Evolutionary conservation across 2,888 invertebrate species (phyloP).

Genomic region (Netelia melanura): DNA sequence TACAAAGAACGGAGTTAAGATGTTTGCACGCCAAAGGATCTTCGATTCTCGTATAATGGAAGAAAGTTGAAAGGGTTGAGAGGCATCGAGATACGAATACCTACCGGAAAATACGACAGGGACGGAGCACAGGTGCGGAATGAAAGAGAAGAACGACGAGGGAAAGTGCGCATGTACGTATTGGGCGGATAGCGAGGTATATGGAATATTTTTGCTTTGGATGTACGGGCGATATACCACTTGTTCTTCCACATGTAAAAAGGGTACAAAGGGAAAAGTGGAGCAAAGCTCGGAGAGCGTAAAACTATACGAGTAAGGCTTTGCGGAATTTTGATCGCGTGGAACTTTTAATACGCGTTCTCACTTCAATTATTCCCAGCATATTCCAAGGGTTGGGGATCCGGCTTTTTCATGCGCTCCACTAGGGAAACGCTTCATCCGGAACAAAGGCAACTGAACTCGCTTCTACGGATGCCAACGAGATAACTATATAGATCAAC

Average conservation of each 20-base stretch:
- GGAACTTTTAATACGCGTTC: conserved; percentile 58
- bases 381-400: conserved; percentile 7
- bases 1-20: background rate
- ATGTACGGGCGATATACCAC: background rate
- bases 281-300: conserved; percentile 29
- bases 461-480: background rate
- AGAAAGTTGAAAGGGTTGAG: background rate
- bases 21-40: background rate
- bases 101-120: background rate
- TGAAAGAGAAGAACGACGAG: background rate
- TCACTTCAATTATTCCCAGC: conserved; percentile 55
- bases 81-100: background rate
- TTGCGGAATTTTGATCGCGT: conserved; percentile 44
- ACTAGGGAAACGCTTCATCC: conserved; percentile 22
- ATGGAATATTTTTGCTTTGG: conserved; percentile 6
- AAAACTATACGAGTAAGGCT: conserved; percentile 21
- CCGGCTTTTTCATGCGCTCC: conserved; percentile 17
- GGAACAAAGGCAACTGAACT: background rate
- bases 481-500: background rate
- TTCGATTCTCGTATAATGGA: background rate
- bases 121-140: background rate
- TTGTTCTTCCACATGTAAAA: conserved; percentile 10
- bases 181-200: conserved; percentile 5
- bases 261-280: conserved; percentile 18
- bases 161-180: background rate